Conservation (phyloP, 2,797 vertebrate genomes). For the Characodon lateralis region DNA sequence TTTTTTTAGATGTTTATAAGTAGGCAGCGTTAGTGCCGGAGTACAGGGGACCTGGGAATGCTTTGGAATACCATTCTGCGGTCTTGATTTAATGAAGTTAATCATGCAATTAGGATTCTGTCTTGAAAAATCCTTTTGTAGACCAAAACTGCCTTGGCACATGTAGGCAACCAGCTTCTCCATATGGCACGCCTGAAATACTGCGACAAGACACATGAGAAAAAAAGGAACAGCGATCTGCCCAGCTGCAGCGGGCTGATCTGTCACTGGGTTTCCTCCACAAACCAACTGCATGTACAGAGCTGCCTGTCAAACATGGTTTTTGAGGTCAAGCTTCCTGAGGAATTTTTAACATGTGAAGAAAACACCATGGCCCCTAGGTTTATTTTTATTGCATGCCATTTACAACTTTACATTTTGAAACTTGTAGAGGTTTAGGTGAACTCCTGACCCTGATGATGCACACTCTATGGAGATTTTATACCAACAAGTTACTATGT, state of each 20-base stretch:
- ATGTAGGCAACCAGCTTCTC: neutral
- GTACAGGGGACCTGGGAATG: constrained; percentile 24
- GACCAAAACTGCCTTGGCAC: neutral
- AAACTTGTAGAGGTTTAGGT: neutral
- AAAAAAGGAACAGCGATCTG: constrained; percentile 31
- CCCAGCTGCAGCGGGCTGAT: constrained; percentile 77
- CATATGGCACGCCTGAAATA: neutral
- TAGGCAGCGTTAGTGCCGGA: constrained; percentile 31
- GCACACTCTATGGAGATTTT: neutral
- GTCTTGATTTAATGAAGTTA: neutral
- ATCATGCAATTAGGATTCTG: neutral
- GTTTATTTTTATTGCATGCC: constrained; percentile 21
- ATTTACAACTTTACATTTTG: neutral
- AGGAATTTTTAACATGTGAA: constrained; percentile 18
- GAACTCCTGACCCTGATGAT: neutral
- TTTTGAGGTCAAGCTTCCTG: constrained; percentile 62
- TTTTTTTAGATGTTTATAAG: constrained; percentile 5
- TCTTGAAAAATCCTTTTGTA: neutral
- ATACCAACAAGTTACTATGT: neutral
- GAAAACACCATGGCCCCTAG: neutral
- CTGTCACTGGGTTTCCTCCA: constrained; percentile 81
- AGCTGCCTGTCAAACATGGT: constrained; percentile 69
- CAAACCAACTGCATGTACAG: constrained; percentile 61
- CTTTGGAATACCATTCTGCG: constrained; percentile 46
- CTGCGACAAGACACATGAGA: neutral